Conservation (phyloP, 2,797 vertebrate genomes). For the Mastacembelus armatus region DNA sequence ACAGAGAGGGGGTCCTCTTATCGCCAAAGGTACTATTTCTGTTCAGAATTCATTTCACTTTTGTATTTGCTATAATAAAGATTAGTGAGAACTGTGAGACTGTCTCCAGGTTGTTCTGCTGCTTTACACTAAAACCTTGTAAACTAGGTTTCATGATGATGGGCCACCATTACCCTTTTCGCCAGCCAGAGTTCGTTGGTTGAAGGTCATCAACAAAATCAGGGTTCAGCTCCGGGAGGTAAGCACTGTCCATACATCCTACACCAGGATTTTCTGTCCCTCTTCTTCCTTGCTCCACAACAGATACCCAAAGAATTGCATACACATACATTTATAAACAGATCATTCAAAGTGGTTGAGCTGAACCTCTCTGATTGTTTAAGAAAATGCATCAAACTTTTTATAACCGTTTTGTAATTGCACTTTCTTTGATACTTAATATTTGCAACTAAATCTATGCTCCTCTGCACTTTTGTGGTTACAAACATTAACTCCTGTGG, state of each 20-base stretch:
- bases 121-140: slow-evolving; percentile 2
- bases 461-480: background rate
- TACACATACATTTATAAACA: background rate
- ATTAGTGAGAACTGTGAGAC: background rate
- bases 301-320: background rate
- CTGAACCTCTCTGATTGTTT: slow-evolving; percentile 62
- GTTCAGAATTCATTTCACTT: background rate
- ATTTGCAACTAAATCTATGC: background rate
- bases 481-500: background rate
- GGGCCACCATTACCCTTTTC: slow-evolving; percentile 87
- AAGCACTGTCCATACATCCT: slow-evolving; percentile 77
- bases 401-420: background rate
- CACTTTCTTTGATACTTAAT: background rate
- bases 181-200: slow-evolving; percentile 90
- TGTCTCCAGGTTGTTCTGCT: slow-evolving; percentile 5
- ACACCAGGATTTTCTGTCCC: background rate
- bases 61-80: background rate
- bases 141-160: slow-evolving; percentile 78
- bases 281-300: background rate
- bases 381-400: slow-evolving; percentile 7
- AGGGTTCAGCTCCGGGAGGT: slow-evolving; percentile 95
- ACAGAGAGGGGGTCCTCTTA: slow-evolving; percentile 70
- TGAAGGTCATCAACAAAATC: slow-evolving; percentile 97
- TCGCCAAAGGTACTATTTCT: slow-evolving; percentile 71
- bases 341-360: slow-evolving; percentile 66